Conservation (phyloP, 1,140 invertebrate genomes). For the Planococcus citri region DNA sequence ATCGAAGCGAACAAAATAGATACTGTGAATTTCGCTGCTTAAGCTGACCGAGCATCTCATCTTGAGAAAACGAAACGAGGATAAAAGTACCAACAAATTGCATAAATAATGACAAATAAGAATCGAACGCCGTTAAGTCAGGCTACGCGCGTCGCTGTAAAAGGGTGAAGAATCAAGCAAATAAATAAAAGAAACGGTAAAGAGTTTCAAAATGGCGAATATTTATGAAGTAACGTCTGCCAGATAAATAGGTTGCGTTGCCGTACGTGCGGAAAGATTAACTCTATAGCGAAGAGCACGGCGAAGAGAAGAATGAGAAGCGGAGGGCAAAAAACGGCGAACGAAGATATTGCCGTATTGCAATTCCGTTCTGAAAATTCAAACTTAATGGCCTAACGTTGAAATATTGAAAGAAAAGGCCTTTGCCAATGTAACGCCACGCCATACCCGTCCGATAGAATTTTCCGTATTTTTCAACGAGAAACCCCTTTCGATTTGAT, state of each 20-base stretch:
- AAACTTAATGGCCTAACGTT: slow-evolving; percentile 5
- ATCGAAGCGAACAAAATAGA: too few species aligned
- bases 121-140: not conserved
- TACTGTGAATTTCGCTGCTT: too few species aligned
- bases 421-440: not conserved
- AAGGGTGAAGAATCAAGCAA: not conserved
- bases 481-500: too few species aligned
- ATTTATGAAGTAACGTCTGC: slow-evolving; percentile 16
- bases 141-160: too few species aligned
- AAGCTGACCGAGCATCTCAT: too few species aligned
- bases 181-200: not conserved
- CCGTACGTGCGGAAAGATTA: slow-evolving; percentile 17
- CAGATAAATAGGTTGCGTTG: slow-evolving; percentile 14
- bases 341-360: not conserved
- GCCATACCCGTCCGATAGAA: not conserved
- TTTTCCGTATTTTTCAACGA: not conserved
- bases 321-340: not conserved
- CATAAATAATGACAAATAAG: not conserved
- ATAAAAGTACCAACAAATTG: not conserved
- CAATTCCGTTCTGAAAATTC: slow-evolving; percentile 9
- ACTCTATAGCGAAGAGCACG: too few species aligned
- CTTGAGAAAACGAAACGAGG: not conserved
- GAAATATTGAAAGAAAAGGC: slow-evolving; percentile 1
- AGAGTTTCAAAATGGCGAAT: not conserved
- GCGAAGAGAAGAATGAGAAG: not conserved